These are phyloP conservation scores for Ceryle rudis DNA, from an alignment of 2,797 vertebrate species.

Conservation along the genomic window DNA sequence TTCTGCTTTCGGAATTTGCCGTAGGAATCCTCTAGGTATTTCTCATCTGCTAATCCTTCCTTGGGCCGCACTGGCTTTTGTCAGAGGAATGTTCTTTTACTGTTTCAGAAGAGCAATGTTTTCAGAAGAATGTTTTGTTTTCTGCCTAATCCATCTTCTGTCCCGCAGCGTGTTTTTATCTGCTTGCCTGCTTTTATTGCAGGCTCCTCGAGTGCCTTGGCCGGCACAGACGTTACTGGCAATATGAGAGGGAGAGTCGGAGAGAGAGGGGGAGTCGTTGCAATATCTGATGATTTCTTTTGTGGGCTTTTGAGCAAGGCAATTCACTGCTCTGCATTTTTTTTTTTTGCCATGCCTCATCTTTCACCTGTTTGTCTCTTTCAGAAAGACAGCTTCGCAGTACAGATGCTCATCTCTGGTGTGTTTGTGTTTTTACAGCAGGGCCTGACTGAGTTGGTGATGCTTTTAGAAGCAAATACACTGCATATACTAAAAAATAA, in stretches of 20 bases:
- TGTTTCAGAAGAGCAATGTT: background rate
- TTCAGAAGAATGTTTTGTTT: background rate
- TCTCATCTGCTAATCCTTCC: background rate
- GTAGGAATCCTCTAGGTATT: background rate
- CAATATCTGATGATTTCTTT: background rate
- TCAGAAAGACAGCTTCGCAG: background rate
- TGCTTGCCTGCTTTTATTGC: background rate
- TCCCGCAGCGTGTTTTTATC: background rate
- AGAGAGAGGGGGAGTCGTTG: background rate
- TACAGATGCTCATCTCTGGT: accelerated
- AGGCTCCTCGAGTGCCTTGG: background rate
- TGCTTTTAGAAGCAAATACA: background rate
- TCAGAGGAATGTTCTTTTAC: background rate
- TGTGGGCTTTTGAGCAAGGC: background rate
- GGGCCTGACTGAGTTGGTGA: background rate
- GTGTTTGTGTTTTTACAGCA: background rate
- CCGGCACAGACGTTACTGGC: background rate
- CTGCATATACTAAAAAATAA: background rate
- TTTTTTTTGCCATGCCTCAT: background rate
- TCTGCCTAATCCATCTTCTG: background rate
- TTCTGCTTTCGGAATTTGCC: background rate
- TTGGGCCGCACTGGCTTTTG: background rate
- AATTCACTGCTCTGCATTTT: background rate
- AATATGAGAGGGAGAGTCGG: background rate
- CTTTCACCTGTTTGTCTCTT: background rate